Evolutionary conservation across 2,888 invertebrate species (phyloP), one percentile per base, ranked within the genome.

Genomic region (Sarcophaga rosellei): DNA sequence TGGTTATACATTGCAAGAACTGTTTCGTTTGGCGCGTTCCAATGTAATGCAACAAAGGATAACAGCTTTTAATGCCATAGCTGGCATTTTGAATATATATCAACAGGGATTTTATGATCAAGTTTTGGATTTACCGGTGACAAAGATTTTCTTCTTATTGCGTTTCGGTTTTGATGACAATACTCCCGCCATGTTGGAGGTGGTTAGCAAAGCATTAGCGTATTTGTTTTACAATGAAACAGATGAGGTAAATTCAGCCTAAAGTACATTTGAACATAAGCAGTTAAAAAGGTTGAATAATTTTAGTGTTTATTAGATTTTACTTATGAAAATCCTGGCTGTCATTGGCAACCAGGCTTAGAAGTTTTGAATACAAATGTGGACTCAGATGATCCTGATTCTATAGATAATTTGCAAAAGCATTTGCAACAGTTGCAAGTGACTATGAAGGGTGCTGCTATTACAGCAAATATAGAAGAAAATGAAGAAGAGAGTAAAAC

Each of bases 91-190:
- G 72, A 95, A 95, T 81, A 95, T 96, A 87, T 94, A 96, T 89
- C 95, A 94, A 88, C 94, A 95, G 66, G 98, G 97, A n/a, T 95
- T 95, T 88, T 97, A 97, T 89, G 96, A 96, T 91, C 94, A 95
- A 79, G 94, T 96, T 10, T 94, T 98, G 74, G 95, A 97, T 77
- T 94, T 97, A 73, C 96, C 97, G 84, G 95, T 95, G 89, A 97
- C 95, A 93, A 97, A 95, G 95, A 96, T 94, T 91, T 96, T 97
- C 90, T 96, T 98, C 90, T 94, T 98, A 1, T 90, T 98, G 74
- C 95, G 98, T 89, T 97, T 97, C 93, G 96, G 97, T 1, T 93
- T 98, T 88, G 98, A 99, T 93, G 98, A 98, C 90, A 96, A 96
- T 88, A 95, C 96, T 44, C 94, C 95, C 0, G 94, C 95, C 3